These are phyloP conservation scores for Sericinus montela DNA, from an alignment of 2,888 invertebrate genomes.

Conservation along the genomic window DNA sequence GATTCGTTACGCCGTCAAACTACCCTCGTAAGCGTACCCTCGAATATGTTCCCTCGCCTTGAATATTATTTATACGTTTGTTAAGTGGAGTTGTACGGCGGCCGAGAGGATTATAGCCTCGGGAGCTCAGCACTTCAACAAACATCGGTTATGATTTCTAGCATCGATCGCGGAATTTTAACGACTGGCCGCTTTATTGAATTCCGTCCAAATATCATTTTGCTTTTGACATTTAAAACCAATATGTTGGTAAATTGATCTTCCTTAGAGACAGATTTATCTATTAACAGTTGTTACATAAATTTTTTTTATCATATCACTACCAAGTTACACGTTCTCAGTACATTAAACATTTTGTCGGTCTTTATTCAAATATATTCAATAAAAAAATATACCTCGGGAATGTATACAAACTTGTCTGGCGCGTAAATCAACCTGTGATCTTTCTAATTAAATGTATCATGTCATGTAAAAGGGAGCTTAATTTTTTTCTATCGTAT, in stretches of 20 bases:
- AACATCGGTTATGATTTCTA: conserved; percentile 71
- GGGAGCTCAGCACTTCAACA: conserved; percentile 74
- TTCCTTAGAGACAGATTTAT: not conserved
- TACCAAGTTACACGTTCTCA: no score
- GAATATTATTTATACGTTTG: conserved; percentile 80
- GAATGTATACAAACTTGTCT: no score
- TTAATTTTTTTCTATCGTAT: no score
- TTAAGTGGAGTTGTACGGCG: conserved; percentile 73
- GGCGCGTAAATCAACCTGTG: no score
- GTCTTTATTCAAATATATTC: no score
- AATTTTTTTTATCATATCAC: no score
- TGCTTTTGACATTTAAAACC: not conserved
- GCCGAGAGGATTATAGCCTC: conserved; percentile 67
- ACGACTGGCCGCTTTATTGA: conserved; percentile 29
- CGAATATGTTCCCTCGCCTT: conserved; percentile 76
- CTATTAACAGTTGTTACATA: no score
- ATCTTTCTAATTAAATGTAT: no score
- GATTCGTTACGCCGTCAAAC: conserved; percentile 80
- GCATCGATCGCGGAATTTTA: conserved; percentile 52
- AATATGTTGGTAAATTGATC: not conserved
- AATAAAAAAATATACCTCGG: no score
- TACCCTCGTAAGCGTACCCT: conserved; percentile 73
- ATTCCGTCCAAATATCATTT: conserved; percentile 23
- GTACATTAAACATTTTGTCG: no score
- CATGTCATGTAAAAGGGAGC: no score